Base-by-base conservation (phyloP, 2,888 invertebrate genomes). In the Dyspetes luteomarginatus region DNA sequence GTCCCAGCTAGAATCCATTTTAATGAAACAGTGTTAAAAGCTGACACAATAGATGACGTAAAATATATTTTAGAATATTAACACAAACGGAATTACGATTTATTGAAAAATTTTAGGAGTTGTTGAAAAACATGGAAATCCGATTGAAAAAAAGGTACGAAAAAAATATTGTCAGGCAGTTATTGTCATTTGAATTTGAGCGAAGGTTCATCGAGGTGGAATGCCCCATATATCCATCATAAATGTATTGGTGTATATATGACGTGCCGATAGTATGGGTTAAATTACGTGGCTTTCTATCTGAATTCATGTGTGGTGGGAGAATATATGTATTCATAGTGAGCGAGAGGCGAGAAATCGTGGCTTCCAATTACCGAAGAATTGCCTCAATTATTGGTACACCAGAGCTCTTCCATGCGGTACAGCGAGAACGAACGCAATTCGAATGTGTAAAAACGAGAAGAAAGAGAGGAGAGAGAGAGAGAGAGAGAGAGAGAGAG, bases 321-420 rank as follows among this genome's bases (percentile, higher is more conserved):
- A 48, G 30, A 64, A 71, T 71, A n/a, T n/a, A n/a, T n/a, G n/a
- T n/a, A 71, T 69, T 77, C 77, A 64, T 64, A 48, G 48, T 2
- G 15, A 26, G 64, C 56, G 17, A 64, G 43, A 24, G 56, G 52
- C 73, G 73, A 78, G 68, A 74, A 74, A 74, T 79, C 68, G 74
- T 19, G 64, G 56, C 28, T 56, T 69, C 74, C 79, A 74, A 79
- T 79, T 68, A 78, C 65, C 74, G 74, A 74, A 74, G 74, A 79
- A 79, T 65, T 50, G 69, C 74, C 74, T 64, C 74, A 69, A 79
- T 79, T 65, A 74, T 64, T 50, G 64, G 41, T 65, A 36, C 43
- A 45, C 30, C 50, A n/a, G 43, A 30, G 17, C 65, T 17, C 19
- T 12, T 22, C 52, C 28, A 48, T 48, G 7, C 28, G 30, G 58